Evolutionary conservation across 2,113 vertebrate species (phyloP).

Genomic region (Chunga burmeisteri): DNA sequence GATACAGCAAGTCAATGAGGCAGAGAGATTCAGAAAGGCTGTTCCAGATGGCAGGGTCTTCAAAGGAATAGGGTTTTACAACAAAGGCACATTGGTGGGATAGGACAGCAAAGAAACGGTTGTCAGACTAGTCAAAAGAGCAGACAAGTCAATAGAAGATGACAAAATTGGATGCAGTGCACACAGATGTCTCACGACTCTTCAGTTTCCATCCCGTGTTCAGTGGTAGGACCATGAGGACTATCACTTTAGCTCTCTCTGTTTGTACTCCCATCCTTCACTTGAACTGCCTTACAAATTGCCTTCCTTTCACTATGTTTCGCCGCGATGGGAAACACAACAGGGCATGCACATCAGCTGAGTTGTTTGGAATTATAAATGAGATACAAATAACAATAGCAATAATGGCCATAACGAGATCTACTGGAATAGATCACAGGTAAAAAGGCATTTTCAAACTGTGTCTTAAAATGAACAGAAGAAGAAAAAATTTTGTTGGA

Average conservation of each 20-base stretch:
- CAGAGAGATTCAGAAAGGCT: conserved; percentile 4
- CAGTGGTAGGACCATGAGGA: neutral
- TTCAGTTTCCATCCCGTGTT: neutral
- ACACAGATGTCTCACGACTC: neutral
- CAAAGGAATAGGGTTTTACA: neutral
- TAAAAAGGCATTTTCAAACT: neutral
- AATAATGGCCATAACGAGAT: neutral
- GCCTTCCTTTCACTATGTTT: neutral
- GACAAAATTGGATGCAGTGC: neutral
- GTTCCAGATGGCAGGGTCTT: conserved; percentile 32
- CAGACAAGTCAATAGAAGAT: neutral
- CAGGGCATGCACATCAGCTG: too few relatives aligned
- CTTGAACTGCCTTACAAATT: neutral
- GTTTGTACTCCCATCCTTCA: neutral
- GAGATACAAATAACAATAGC: neutral
- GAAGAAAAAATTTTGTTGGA: neutral
- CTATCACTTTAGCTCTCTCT: neutral
- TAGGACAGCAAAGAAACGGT: neutral
- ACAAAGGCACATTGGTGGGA: neutral
- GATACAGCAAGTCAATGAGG: conserved; percentile 17
- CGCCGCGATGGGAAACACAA: neutral
- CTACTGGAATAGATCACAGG: neutral
- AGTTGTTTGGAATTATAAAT: neutral
- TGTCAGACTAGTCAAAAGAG: neutral
- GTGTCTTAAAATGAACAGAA: neutral